A percentile compares a stretch with the other conserved stretches of the same genome.
These are phyloP conservation scores for Ploceus nigricollis DNA, from an alignment of 2,113 vertebrate genomes.

Conservation along the genomic window DNA sequence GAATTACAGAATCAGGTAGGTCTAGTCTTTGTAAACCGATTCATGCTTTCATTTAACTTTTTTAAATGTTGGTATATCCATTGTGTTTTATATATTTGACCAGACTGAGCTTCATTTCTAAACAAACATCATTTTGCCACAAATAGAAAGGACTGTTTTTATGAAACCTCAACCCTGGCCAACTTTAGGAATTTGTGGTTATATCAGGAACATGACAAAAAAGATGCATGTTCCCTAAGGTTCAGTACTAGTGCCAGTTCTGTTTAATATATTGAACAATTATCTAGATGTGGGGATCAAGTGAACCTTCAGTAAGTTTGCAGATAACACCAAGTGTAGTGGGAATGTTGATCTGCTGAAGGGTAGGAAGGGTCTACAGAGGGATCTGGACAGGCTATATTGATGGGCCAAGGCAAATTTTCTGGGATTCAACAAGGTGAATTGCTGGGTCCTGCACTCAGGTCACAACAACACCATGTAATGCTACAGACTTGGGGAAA, in stretches of 20 bases:
- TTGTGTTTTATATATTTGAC: neutral
- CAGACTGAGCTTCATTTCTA: neutral
- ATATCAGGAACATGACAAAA: neutral
- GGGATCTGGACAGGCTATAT: neutral
- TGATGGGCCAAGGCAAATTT: neutral
- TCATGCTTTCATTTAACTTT: neutral
- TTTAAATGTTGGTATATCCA: neutral
- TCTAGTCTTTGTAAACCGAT: neutral
- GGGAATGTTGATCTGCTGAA: neutral
- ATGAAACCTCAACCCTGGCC: neutral
- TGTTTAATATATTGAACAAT: neutral
- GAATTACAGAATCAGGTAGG: neutral
- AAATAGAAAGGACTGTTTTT: neutral
- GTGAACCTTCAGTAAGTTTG: neutral
- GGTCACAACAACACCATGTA: neutral
- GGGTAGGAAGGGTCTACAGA: neutral
- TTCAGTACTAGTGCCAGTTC: neutral
- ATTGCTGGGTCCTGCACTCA: neutral
- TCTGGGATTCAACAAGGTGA: neutral
- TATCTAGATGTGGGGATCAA: neutral
- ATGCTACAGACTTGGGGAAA: neutral
- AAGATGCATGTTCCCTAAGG: neutral
- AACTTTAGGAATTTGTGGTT: neutral
- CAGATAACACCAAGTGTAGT: neutral
- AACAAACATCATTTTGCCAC: neutral